Percentiles rank a stretch among this genome's conserved stretches.
Conservation (phyloP, 2,113 vertebrate genomes). For the Hyperopisus bebe region DNA sequence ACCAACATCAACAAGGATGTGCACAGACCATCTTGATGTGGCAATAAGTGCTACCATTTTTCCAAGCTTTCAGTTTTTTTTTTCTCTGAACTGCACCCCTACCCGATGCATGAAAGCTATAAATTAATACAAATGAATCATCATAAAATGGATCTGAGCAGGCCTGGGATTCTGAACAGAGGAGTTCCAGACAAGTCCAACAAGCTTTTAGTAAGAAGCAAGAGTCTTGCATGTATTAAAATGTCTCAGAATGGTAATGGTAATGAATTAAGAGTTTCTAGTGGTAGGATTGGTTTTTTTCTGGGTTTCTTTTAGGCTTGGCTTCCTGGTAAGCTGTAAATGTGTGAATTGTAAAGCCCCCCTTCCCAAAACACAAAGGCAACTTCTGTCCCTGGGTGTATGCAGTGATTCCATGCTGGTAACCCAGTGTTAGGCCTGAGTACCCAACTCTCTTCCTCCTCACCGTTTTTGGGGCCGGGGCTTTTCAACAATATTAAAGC, state of each 20-base stretch:
- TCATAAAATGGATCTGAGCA: conserved; percentile 6
- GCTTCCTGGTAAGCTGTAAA: background rate
- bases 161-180: background rate
- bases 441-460: background rate
- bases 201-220: background rate
- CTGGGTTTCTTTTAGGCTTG: background rate
- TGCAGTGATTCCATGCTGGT: background rate
- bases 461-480: background rate
- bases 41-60: conserved; percentile 38
- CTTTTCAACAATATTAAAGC: background rate
- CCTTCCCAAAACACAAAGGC: background rate
- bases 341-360: background rate
- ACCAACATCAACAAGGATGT: conserved; percentile 36
- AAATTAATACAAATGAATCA: conserved; percentile 1
- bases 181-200: background rate
- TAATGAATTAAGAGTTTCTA: background rate
- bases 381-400: background rate
- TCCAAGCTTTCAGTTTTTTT: background rate
- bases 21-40: conserved; percentile 35
- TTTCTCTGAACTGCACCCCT: background rate
- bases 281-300: background rate
- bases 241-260: background rate
- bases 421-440: background rate
- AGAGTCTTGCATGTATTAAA: background rate
- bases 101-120: background rate